A percentile compares a stretch with the other conserved stretches of the same genome.
Conservation (phyloP, 92 coral and sea anemone species). For the Epizoanthus rinbou region DNA sequence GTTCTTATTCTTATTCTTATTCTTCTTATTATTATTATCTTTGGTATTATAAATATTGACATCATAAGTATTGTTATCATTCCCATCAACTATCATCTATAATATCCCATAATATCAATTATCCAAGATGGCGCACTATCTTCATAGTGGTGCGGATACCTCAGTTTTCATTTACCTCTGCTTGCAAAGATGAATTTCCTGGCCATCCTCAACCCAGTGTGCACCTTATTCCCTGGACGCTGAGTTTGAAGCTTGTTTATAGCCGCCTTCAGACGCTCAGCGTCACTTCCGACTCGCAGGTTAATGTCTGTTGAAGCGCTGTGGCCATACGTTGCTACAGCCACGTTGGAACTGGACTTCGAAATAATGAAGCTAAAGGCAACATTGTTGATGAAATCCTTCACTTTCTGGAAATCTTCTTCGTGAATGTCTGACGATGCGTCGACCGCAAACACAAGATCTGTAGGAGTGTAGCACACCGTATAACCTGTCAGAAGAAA, state of each 20-base stretch:
- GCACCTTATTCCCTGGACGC: conserved; percentile 22
- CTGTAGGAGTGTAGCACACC: conserved; percentile 14
- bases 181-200: conserved; percentile 14
- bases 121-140: too few relatives aligned
- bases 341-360: conserved; percentile 20
- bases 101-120: too few relatives aligned
- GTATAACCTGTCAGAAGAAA: conserved; percentile 12
- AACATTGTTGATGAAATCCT: conserved; percentile 23
- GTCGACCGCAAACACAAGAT: conserved; percentile 30
- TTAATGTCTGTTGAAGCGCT: conserved; percentile 10
- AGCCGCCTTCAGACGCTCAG: conserved; percentile 6
- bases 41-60: too few relatives aligned
- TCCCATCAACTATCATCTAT: too few relatives aligned
- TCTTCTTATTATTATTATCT: too few relatives aligned
- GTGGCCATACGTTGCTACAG: conserved; percentile 27
- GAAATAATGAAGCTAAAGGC: conserved; percentile 5
- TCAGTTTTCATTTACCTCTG: conserved; percentile 6
- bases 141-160: too few relatives aligned
- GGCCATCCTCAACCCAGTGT: conserved; percentile 23
- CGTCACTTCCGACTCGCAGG: not conserved
- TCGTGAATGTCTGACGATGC: conserved; percentile 19
- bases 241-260: conserved; percentile 16
- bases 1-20: too few relatives aligned
- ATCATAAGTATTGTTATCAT: too few relatives aligned
- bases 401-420: conserved; percentile 12